phyloP scores from a whole-genome alignment of 2,888 invertebrate species.

The Sinhomidia bicolor region DNA sequence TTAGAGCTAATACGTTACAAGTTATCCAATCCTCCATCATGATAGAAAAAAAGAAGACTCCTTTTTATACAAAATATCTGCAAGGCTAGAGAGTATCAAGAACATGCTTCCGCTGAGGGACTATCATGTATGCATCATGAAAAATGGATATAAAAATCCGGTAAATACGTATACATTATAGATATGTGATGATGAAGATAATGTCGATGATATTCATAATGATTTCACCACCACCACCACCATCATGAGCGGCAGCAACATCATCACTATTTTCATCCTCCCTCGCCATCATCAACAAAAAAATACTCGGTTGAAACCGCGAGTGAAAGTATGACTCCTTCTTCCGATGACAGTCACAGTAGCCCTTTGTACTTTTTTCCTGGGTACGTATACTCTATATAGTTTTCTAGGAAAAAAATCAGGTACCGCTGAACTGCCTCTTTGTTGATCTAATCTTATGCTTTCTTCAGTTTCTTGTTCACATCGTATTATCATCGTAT shows the following conservation, averaged over 20 bases:
- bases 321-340: slow-evolving; percentile 31
- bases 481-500: background rate
- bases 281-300: too few species aligned
- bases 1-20: background rate
- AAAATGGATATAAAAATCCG: background rate
- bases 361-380: background rate
- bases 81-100: slow-evolving; percentile 12
- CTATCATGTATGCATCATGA: background rate
- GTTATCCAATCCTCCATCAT: too few species aligned
- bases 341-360: slow-evolving; percentile 49
- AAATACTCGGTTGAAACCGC: slow-evolving; percentile 40
- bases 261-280: background rate
- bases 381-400: background rate
- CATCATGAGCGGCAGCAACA: background rate
- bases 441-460: too few species aligned
- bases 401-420: too few species aligned
- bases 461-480: background rate
- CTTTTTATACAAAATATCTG: background rate
- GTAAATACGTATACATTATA: too few species aligned
- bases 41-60: too few species aligned
- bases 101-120: background rate
- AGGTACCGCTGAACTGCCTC: background rate
- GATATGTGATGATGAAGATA: too few species aligned
- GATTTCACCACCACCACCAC: background rate
- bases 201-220: too few species aligned